Base-by-base conservation (phyloP, 2,888 invertebrate genomes). In the Trissolcus brochymenae region DNA sequence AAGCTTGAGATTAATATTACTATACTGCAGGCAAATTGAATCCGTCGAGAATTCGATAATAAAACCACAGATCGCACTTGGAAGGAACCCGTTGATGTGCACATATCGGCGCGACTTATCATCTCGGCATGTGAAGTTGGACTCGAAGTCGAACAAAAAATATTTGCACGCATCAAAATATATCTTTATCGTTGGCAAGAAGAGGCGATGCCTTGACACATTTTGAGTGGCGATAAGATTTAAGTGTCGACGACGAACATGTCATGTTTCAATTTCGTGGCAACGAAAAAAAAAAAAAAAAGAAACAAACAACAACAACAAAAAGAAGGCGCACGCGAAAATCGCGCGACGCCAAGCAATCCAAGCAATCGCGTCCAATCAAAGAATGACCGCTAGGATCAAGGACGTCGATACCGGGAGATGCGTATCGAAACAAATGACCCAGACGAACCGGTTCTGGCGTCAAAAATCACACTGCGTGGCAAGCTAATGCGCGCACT, bases 361-460 rank as follows among this genome's bases (percentile, higher is more conserved):
- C 73, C 55, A 74, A 64, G 71, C 75, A 77, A 78, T 81, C 73
- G 76, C 43, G 61, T 41, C 59, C 74, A 78, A 77, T 80, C 72
- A 73, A 79, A 73, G 78, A 67, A 62, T 75, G 82, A 81, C 80
- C 79, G 78, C 35, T 9, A 50, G 80, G 82, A 82, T 83, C 82
- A 83, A 84, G 82, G 82, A 78, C 80, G 80, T 68, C 53, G 78
- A 82, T 66, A 70, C 79, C 74, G 76, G 50, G 60, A 79, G 79
- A 80, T 72, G 71, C 77, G 62, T 60, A 81, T 80, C 80, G 76
- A 76, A 81, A 81, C 82, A 81, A 82, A 84, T 79, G 82, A 83
- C 82, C 81, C 70, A 51, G 76, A 59, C 68, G 66, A 84, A 84
- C 84, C 84, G 84, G 84, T 83, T 83, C 61, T 51, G 60, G 57